A percentile compares a stretch with the other conserved stretches of the same genome.
These are phyloP conservation scores for Paradoxurus hermaphroditus DNA, from an alignment of 2,113 vertebrate species.

Conservation along the genomic window DNA sequence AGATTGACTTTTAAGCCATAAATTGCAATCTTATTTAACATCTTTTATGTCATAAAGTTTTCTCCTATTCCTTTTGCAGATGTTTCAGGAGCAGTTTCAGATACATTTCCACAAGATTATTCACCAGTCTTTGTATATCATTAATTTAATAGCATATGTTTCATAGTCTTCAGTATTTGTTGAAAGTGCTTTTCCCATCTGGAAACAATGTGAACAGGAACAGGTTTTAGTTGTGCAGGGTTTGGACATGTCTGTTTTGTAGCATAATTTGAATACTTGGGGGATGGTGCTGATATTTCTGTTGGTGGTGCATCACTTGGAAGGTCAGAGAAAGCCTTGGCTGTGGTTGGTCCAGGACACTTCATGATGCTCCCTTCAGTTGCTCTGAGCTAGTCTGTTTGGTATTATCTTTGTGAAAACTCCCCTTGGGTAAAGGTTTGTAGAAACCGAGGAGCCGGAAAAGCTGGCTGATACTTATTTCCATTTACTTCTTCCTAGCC, in stretches of 20 bases:
- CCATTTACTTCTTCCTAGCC: constrained; percentile 82
- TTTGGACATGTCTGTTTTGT: neutral
- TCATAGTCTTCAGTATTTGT: neutral
- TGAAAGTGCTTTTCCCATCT: neutral
- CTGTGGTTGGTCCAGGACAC: neutral
- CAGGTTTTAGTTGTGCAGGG: neutral
- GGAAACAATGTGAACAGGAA: neutral
- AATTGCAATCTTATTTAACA: neutral
- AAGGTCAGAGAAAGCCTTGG: neutral
- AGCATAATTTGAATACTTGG: neutral
- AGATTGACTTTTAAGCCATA: neutral
- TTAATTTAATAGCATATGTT: neutral
- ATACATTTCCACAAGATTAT: neutral
- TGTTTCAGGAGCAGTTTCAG: neutral
- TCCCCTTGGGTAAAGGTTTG: neutral
- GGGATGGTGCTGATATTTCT: neutral
- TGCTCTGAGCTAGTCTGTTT: neutral
- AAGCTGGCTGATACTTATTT: neutral
- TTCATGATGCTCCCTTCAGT: neutral
- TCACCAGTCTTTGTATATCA: neutral
- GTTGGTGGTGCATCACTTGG: neutral
- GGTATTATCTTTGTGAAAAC: neutral
- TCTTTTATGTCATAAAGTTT: neutral
- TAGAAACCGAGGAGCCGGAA: neutral
- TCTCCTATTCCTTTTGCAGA: neutral